Conservation (phyloP, 2,113 vertebrate genomes). For the Anser brachyrhynchus region DNA sequence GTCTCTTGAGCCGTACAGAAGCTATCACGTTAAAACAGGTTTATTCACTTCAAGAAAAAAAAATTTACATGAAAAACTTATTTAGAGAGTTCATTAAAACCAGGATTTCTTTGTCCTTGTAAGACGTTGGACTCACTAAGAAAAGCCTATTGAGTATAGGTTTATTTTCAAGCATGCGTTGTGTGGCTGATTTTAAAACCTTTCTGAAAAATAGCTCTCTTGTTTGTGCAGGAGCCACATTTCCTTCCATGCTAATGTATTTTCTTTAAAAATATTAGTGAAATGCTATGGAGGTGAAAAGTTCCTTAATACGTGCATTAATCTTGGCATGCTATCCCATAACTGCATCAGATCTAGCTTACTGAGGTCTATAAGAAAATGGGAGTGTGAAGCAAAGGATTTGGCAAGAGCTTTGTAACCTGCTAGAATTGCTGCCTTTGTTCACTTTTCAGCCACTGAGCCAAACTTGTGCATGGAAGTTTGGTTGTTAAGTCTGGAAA, state of each 20-base stretch:
- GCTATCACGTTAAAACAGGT: constrained; percentile 67
- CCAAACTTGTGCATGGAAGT: neutral
- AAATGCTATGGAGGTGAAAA: neutral
- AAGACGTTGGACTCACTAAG: neutral
- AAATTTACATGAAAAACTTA: neutral
- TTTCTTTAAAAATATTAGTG: constrained; percentile 48
- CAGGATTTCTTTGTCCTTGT: constrained; percentile 36
- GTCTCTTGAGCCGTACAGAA: constrained; percentile 44
- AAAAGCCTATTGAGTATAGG: constrained; percentile 31
- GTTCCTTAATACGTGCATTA: neutral
- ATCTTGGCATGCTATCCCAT: neutral
- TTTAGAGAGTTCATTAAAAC: constrained; percentile 31
- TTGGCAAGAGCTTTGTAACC: neutral
- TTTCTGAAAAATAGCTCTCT: constrained; percentile 21
- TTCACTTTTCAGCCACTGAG: neutral
- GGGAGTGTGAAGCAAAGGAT: neutral
- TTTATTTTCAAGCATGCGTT: neutral
- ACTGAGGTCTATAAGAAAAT: neutral
- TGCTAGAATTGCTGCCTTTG: neutral
- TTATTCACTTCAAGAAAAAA: constrained; percentile 28
- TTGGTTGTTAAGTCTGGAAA: neutral
- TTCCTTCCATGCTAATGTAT: constrained; percentile 39
- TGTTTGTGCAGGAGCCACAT: constrained; percentile 32
- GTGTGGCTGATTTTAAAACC: constrained; percentile 19
- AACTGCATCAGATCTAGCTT: neutral